phyloP scores from a whole-genome alignment of 2,113 vertebrate species.

The Athene cunicularia region DNA sequence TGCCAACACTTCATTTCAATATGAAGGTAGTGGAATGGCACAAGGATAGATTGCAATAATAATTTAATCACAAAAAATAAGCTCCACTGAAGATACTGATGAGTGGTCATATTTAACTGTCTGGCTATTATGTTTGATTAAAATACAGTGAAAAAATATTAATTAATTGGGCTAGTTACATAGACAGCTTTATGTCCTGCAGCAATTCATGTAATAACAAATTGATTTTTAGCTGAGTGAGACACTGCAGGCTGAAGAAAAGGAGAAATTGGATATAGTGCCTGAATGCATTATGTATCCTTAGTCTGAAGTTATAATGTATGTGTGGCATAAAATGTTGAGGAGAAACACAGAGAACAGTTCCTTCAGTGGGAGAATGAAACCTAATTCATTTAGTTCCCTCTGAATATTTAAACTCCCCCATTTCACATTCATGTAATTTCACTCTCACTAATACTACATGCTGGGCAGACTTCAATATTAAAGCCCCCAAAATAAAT shows the following conservation, averaged over 20 bases:
- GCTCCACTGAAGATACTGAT: slow-evolving; percentile 11
- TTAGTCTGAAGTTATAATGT: neutral
- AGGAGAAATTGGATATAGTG: neutral
- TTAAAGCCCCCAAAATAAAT: slow-evolving; percentile 16
- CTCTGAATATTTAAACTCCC: slow-evolving; percentile 37
- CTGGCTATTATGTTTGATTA: slow-evolving; percentile 44
- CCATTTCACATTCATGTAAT: neutral
- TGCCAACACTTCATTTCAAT: neutral
- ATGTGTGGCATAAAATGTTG: slow-evolving; percentile 1
- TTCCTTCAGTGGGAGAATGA: neutral
- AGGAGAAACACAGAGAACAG: neutral
- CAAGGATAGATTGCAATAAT: neutral
- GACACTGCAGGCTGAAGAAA: neutral
- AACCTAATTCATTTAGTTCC: slow-evolving; percentile 25
- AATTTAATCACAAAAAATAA: slow-evolving; percentile 44
- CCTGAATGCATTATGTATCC: slow-evolving; percentile 6
- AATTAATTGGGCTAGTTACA: slow-evolving; percentile 49
- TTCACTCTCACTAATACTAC: neutral
- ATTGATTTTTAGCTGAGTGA: slow-evolving; percentile 49
- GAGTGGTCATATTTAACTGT: neutral
- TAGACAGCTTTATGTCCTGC: slow-evolving; percentile 44
- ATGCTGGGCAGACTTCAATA: neutral
- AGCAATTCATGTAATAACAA: slow-evolving; percentile 66
- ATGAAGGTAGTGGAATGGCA: neutral
- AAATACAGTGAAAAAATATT: slow-evolving; percentile 48